Evolutionary conservation across 1,140 invertebrate genomes (phyloP), one percentile per base, ranked within the genome.

Genomic region (Hermetia illucens): DNA sequence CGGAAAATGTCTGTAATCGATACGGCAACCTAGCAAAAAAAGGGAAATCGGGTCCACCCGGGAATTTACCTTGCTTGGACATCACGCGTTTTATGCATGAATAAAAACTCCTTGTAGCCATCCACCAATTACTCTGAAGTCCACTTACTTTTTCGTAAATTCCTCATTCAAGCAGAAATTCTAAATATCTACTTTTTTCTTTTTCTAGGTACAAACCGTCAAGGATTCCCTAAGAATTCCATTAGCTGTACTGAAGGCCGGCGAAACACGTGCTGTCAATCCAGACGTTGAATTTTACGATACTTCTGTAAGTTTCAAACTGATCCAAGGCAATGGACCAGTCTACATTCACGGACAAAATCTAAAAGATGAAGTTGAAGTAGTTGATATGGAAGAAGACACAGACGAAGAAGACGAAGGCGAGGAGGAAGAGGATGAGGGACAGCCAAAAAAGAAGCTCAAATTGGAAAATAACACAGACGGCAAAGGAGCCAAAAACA

Each of bases 331-430:
- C 21, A 66, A 64, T 39, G 83, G 83, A 16, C 83, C 83, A 5
- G 76, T 88, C 38, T 82, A 86, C 49, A 73, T 88, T 54, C 77
- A 84, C 49, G 83, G 83, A 17, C 82, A 85, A 51, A 82, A 85
- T 63, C 69, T 84, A 39, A 73, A 82, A 50, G 74, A 80, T 44
- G 53, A 58, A 32, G 54, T 55, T 19, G 72, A 77, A 52, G 76
- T 80, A 59, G 78, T 80, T 39, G 79, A 81, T 43, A 76, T 80
- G 67, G 79, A 81, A 42, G 79, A 82, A 43, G 77, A 82, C 48
- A 76, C 81, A 30, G 79, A 82, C 13, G 79, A 82, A 48, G 77
- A 79, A 38, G 79, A 83, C 49, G 73, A 75, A 56, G 72, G 74
- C 41, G 72, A 72, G 27, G 73, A 75, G 34, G 74, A 75, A 34